Conservation (phyloP, 2,888 invertebrate species). For the Amblyjoppa proteus region DNA sequence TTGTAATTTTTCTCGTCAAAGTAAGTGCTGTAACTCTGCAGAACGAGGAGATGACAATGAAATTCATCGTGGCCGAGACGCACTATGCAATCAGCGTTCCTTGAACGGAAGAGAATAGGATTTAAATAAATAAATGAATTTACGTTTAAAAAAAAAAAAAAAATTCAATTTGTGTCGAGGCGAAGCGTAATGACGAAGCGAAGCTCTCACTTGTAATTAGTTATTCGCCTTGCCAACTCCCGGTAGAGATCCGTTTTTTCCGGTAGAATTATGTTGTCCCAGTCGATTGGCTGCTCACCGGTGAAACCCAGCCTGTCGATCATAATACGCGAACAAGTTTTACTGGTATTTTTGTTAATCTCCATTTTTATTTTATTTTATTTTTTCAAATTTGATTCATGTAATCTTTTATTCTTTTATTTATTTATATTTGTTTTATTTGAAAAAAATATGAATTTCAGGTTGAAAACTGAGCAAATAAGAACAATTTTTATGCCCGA, state of each 20-base stretch:
- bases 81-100: conserved; percentile 90
- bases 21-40: conserved; percentile 90
- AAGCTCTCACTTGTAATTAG: conserved; percentile 88
- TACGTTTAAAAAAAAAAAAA: not conserved
- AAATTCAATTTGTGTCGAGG: not conserved
- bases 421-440: no score
- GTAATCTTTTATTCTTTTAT: no score
- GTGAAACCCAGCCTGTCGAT: conserved; percentile 87
- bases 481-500: not conserved
- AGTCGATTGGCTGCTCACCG: conserved; percentile 87
- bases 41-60: conserved; percentile 89
- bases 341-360: no score
- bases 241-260: conserved; percentile 89
- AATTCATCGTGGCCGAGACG: conserved; percentile 89
- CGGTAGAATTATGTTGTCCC: conserved; percentile 88
- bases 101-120: conserved; percentile 77
- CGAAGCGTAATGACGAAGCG: not conserved
- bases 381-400: no score
- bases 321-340: not conserved
- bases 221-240: conserved; percentile 88
- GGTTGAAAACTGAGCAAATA: no score
- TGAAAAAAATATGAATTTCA: no score
- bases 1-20: conserved; percentile 86
- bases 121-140: not conserved
- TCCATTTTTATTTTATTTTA: no score